Percentiles rank a stretch among this genome's conserved stretches.
Evolutionary conservation across 2,888 invertebrate genomes (phyloP).

Genomic region (Sericinus montela): DNA sequence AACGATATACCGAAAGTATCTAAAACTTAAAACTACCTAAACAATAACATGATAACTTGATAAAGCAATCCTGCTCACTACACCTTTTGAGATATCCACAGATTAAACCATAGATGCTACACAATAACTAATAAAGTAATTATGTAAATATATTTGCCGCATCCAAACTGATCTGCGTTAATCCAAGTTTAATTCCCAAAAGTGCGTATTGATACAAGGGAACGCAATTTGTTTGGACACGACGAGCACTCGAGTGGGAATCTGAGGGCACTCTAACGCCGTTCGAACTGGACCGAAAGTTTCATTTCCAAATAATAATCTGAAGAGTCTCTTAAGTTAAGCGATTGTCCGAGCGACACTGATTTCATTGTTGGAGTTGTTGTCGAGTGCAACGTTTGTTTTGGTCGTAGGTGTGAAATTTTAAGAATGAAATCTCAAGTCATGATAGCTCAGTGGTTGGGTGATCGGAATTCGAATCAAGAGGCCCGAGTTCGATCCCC

Average conservation of each 20-base stretch:
- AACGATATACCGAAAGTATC: too few relatives aligned
- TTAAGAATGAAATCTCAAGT: background rate
- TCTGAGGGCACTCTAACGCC: constrained; percentile 31
- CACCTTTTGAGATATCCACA: too few relatives aligned
- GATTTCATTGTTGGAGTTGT: constrained; percentile 13
- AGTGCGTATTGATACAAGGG: constrained; percentile 36
- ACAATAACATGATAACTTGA: too few relatives aligned
- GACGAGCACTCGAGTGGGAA: constrained; percentile 27
- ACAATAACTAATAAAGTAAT: background rate
- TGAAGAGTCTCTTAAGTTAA: constrained; percentile 33
- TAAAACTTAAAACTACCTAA: too few relatives aligned
- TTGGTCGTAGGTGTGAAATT: constrained; percentile 4
- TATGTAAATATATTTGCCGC: background rate
- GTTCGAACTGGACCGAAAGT: constrained; percentile 39
- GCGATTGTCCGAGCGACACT: constrained; percentile 24
- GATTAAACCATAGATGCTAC: too few relatives aligned
- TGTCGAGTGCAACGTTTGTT: background rate
- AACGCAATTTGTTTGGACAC: constrained; percentile 33
- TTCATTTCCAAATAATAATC: constrained; percentile 53
- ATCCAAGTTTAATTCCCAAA: constrained; percentile 25
- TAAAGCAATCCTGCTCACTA: too few relatives aligned
- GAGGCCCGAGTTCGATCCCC: too few relatives aligned
- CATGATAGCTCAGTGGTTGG: too few relatives aligned
- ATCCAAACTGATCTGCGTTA: background rate
- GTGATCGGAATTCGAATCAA: too few relatives aligned